Conservation (phyloP, 2,113 vertebrate species). For the Hydrochoerus hydrochaeris region DNA sequence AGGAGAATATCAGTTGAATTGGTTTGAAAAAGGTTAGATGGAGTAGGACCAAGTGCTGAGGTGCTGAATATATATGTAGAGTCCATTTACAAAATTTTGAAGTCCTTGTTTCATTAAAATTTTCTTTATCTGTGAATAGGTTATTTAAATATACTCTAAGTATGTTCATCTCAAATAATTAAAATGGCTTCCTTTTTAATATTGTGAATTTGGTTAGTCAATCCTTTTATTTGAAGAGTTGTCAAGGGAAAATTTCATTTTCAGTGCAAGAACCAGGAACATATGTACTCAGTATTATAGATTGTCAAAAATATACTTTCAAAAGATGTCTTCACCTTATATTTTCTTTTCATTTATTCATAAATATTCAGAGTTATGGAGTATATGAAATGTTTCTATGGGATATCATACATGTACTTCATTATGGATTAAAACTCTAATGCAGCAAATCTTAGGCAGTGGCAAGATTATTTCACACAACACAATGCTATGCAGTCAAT, state of each 20-base stretch:
- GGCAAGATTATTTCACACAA: neutral
- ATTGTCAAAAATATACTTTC: neutral
- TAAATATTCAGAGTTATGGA: neutral
- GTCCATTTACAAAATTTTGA: neutral
- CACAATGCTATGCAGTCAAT: neutral
- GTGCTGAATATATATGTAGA: neutral
- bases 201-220: neutral
- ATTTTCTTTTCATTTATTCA: neutral
- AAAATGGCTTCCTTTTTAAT: neutral
- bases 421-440: neutral
- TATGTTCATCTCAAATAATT: neutral
- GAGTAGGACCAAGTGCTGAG: neutral
- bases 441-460: neutral
- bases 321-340: neutral
- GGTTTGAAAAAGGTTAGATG: neutral
- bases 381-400: neutral
- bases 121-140: neutral
- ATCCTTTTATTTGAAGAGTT: neutral
- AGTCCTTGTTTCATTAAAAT: constrained; percentile 30
- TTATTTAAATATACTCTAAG: constrained; percentile 20
- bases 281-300: neutral
- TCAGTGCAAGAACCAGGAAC: neutral
- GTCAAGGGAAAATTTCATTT: constrained; percentile 31
- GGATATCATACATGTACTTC: neutral
- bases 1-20: neutral